Percentiles rank a stretch among this genome's conserved stretches.
phyloP scores from a whole-genome alignment of 1,140 invertebrate species.

The Brachionus manjavacas region DNA sequence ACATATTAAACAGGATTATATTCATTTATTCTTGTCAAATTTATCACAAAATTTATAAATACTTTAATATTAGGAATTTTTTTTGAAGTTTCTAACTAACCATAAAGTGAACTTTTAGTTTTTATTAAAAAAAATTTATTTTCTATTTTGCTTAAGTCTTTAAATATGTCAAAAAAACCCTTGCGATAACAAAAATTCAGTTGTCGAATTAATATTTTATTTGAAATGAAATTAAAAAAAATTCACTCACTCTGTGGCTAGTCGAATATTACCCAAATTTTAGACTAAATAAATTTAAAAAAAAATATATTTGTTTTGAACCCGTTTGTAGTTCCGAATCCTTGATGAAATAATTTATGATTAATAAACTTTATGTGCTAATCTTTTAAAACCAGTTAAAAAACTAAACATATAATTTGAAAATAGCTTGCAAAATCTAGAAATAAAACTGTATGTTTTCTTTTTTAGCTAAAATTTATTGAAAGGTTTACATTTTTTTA shows the following conservation, averaged over 20 bases:
- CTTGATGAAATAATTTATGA: neutral
- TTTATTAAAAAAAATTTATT: neutral
- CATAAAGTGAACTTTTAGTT: neutral
- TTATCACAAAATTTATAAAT: neutral
- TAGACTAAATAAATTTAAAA: too few species aligned
- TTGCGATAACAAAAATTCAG: neutral
- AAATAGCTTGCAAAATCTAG: neutral
- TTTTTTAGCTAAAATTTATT: neutral
- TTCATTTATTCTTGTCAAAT: neutral
- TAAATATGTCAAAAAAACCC: neutral
- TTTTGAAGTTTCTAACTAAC: neutral
- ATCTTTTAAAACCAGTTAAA: neutral
- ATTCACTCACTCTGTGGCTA: neutral
- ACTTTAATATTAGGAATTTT: neutral
- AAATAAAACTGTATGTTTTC: neutral
- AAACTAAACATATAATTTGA: neutral
- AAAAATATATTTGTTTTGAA: neutral
- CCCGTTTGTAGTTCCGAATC: neutral
- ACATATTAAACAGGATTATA: neutral
- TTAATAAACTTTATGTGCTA: neutral
- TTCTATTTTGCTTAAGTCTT: neutral
- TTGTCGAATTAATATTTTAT: neutral
- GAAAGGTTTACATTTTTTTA: conserved; percentile 19
- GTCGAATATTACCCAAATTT: neutral
- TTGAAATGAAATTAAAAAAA: neutral